These are phyloP conservation scores for Prionchulus punctatus DNA, from an alignment of 2,888 invertebrate genomes.

Conservation along the genomic window DNA sequence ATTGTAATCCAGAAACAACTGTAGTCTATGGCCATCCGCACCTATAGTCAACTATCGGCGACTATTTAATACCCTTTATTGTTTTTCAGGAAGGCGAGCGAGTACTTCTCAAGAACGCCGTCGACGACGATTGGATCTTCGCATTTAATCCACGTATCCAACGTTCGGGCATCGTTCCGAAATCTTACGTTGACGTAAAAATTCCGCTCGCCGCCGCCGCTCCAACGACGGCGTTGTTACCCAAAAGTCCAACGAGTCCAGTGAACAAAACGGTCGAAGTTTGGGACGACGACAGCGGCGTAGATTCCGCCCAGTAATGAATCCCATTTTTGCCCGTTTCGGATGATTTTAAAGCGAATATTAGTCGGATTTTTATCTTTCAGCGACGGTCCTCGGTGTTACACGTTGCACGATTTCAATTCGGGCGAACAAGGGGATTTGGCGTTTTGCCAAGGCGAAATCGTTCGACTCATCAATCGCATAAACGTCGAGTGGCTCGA, in stretches of 20 bases:
- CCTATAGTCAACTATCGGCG: neutral
- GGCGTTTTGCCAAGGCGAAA: constrained; percentile 3
- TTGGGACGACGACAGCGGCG: neutral
- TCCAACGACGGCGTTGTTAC: neutral
- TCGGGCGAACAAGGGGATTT: constrained; percentile 1
- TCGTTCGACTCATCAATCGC: neutral
- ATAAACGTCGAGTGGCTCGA: constrained; percentile 10
- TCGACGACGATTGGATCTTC: neutral
- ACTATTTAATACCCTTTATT: neutral
- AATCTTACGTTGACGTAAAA: neutral
- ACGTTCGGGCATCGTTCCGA: constrained; percentile 1
- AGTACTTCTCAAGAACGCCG: neutral
- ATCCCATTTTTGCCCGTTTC: too few relatives aligned
- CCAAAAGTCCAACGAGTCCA: too few relatives aligned
- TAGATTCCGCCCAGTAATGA: neutral
- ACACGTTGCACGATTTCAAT: constrained; percentile 9
- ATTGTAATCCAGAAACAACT: too few relatives aligned
- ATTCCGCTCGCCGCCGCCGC: neutral
- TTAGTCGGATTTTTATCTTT: too few relatives aligned
- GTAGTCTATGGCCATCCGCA: too few relatives aligned
- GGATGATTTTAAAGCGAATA: too few relatives aligned
- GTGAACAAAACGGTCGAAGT: too few relatives aligned
- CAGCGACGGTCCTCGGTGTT: constrained; percentile 9
- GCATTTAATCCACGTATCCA: neutral
- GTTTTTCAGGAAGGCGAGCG: neutral